Conservation (phyloP, 2,113 vertebrate genomes). For the Mungos mungo region DNA sequence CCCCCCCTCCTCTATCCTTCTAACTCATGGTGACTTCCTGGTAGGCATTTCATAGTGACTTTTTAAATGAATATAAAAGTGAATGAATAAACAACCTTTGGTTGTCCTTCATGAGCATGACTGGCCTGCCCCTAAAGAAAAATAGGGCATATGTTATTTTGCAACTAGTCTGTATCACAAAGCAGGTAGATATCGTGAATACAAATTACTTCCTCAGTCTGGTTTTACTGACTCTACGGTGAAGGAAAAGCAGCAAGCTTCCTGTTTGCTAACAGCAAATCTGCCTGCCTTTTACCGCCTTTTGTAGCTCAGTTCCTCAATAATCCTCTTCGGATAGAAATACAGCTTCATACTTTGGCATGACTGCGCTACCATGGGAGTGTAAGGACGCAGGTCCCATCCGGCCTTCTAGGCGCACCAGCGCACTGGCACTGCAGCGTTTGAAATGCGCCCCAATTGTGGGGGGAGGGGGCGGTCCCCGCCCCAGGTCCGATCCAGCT, state of each 20-base stretch:
- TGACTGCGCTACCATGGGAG: fast-evolving
- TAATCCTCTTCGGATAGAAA: conserved; percentile 36
- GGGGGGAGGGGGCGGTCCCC: too few species aligned
- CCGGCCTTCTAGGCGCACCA: too few species aligned
- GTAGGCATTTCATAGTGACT: background rate
- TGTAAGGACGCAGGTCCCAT: too few species aligned
- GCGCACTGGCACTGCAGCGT: too few species aligned
- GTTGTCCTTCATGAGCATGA: background rate
- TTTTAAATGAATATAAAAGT: background rate
- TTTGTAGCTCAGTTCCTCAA: conserved; percentile 42
- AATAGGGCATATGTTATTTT: background rate
- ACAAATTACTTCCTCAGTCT: background rate
- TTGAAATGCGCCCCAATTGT: too few species aligned
- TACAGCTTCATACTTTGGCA: background rate
- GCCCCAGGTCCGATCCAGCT: too few species aligned
- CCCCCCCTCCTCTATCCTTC: too few species aligned
- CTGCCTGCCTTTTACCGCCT: conserved; percentile 35
- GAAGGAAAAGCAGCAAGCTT: background rate
- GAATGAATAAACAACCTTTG: background rate
- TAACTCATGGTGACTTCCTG: background rate
- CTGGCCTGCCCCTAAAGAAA: background rate
- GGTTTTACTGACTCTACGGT: background rate
- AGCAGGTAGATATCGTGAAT: background rate
- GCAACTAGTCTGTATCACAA: background rate
- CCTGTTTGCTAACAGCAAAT: conserved; percentile 61